phyloP scores from a whole-genome alignment of 2,888 invertebrate genomes.

The Drosophila yooni region DNA sequence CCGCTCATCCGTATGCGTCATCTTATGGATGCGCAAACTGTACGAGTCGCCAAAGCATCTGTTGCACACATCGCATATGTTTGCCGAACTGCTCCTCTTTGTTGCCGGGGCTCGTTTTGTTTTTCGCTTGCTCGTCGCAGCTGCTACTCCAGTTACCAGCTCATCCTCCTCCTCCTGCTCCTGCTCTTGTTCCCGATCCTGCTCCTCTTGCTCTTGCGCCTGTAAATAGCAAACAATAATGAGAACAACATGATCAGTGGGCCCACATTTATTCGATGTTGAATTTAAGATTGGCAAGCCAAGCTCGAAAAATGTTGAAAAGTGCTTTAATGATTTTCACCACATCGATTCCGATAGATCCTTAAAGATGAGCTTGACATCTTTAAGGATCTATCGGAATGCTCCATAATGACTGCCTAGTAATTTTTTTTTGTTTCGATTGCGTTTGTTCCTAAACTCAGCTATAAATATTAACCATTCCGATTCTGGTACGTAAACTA shows the following conservation, averaged over 20 bases:
- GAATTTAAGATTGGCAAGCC: background rate
- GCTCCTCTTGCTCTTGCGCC: background rate
- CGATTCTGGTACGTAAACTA: too few species aligned
- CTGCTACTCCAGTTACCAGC: background rate
- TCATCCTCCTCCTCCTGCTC: background rate
- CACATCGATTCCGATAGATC: background rate
- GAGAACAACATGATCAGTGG: background rate
- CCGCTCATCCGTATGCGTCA: conserved; percentile 81
- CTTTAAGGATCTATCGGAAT: background rate
- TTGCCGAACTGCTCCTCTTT: background rate
- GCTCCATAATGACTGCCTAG: background rate
- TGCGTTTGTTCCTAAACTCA: background rate
- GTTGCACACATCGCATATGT: conserved; percentile 67
- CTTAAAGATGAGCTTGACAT: background rate
- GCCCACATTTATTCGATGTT: background rate
- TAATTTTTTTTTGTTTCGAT: background rate
- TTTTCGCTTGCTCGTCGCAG: background rate
- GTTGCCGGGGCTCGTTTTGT: conserved; percentile 11
- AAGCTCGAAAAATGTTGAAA: background rate
- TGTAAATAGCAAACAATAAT: background rate
- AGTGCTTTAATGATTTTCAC: background rate
- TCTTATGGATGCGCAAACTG: conserved; percentile 79
- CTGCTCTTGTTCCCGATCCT: background rate
- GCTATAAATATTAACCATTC: background rate
- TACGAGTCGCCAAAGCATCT: conserved; percentile 73